Conservation (phyloP, 2,888 invertebrate species). For the Chrysolina oricalcia region DNA sequence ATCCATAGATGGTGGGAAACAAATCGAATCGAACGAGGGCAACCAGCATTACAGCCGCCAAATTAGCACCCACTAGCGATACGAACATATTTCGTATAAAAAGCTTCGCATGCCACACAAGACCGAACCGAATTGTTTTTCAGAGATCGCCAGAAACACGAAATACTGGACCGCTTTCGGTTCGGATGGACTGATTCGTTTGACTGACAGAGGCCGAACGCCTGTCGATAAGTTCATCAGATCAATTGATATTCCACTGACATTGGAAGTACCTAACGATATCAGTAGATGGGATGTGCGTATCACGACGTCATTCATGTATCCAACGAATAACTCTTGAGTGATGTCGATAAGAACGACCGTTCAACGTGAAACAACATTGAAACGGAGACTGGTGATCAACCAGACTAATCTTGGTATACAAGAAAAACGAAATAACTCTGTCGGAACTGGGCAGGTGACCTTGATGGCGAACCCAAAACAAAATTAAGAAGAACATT, state of each 20-base stretch:
- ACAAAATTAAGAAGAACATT: no score
- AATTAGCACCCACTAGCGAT: conserved; percentile 38
- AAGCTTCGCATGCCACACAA: background rate
- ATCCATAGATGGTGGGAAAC: conserved; percentile 61
- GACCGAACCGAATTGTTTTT: background rate
- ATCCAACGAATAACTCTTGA: background rate
- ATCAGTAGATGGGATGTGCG: background rate
- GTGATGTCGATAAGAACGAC: background rate
- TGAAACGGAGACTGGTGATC: no score
- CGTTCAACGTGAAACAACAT: background rate
- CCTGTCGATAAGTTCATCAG: background rate
- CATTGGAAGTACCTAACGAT: background rate
- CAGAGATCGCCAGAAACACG: no score
- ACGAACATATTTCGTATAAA: conserved; percentile 33
- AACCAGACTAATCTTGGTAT: no score
- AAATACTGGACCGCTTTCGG: background rate
- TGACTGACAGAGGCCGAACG: background rate
- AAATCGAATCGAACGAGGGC: conserved; percentile 41
- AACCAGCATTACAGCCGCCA: conserved; percentile 23
- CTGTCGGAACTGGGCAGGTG: no score
- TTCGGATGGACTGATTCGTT: background rate
- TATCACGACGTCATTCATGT: background rate
- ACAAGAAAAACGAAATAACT: no score
- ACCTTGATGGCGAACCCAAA: no score
- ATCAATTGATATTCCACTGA: conserved; percentile 1